Conservation (phyloP, 2,888 invertebrate species). For the Hymenopus coronatus region DNA sequence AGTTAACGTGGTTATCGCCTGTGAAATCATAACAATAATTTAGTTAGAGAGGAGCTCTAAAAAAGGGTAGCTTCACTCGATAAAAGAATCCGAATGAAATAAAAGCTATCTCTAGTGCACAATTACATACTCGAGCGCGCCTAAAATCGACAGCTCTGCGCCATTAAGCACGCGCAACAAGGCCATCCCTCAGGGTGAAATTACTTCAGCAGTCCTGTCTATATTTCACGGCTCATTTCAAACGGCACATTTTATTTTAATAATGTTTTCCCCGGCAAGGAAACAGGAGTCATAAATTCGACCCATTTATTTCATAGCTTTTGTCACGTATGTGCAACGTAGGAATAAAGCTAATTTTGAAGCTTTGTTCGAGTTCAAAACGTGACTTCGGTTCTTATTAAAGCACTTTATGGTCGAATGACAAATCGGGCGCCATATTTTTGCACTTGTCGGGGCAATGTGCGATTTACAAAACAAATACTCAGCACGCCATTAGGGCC, state of each 20-base stretch:
- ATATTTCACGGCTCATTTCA: background rate
- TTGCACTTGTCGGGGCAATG: background rate
- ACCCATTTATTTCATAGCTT: background rate
- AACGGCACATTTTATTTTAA: background rate
- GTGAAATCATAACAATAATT: no score
- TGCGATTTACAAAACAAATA: background rate
- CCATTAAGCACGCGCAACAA: background rate
- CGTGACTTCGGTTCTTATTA: constrained; percentile 9
- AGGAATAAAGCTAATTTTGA: background rate
- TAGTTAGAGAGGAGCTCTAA: background rate
- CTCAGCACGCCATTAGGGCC: background rate
- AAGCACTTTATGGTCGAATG: background rate
- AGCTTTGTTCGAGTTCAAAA: background rate
- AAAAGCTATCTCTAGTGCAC: background rate
- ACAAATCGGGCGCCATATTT: background rate
- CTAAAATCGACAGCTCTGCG: background rate
- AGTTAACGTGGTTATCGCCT: no score
- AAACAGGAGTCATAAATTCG: background rate
- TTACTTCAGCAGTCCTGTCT: background rate
- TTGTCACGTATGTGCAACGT: background rate
- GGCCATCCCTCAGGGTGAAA: background rate
- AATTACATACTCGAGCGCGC: background rate
- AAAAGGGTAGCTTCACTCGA: background rate
- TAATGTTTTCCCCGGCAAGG: background rate
- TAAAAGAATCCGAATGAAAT: background rate